phyloP scores from a whole-genome alignment of 2,797 vertebrate genomes.

The Diceros bicornis region DNA sequence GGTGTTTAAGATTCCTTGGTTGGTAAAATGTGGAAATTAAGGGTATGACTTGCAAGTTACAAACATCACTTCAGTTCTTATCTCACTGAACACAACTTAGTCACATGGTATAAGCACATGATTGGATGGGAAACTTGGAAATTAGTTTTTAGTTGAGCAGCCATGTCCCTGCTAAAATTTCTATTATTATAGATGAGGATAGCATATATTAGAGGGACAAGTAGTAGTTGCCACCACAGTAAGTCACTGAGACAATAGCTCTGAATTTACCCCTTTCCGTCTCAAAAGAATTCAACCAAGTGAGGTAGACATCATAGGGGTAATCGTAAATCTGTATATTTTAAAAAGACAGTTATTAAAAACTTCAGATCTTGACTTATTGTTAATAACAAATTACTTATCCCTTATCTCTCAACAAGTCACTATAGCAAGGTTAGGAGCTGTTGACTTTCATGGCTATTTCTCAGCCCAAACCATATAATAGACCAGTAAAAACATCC shows the following conservation, averaged over 20 bases:
- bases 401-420: background rate
- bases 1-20: background rate
- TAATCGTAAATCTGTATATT: background rate
- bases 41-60: background rate
- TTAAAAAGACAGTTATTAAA: background rate
- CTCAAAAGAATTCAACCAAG: slow-evolving; percentile 33
- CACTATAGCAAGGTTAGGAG: background rate
- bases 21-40: slow-evolving; percentile 12
- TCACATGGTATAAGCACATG: background rate
- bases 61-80: background rate
- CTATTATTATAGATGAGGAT: background rate
- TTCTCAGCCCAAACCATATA: background rate
- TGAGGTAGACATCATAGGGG: background rate
- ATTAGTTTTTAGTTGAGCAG: background rate
- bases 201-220: background rate
- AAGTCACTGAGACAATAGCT: background rate
- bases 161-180: background rate
- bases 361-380: background rate
- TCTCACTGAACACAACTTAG: background rate
- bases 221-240: background rate
- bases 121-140: background rate
- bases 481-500: background rate
- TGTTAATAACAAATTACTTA: slow-evolving; percentile 8
- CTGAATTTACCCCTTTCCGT: background rate
- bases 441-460: background rate